Conservation (phyloP, 2,888 invertebrate genomes). For the Rosalia funebris region DNA sequence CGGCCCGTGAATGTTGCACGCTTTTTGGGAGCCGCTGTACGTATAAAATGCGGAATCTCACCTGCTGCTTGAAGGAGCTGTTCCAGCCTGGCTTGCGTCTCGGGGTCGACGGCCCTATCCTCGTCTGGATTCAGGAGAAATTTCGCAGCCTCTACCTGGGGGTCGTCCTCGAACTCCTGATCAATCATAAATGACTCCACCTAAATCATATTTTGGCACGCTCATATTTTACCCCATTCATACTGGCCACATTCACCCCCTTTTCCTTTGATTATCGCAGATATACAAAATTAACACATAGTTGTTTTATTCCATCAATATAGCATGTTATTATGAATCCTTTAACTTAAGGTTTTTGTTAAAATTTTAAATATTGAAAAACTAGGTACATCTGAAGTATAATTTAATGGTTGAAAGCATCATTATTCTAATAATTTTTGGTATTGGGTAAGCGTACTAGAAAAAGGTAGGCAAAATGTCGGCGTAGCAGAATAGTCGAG, state of each 20-base stretch:
- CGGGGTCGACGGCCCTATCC: constrained; percentile 80
- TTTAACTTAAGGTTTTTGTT: too few species aligned
- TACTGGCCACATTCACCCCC: constrained; percentile 16
- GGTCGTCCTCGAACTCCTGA: constrained; percentile 74
- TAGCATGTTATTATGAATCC: too few species aligned
- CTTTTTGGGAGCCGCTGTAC: background rate
- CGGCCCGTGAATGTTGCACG: too few species aligned
- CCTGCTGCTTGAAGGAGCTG: constrained; percentile 94
- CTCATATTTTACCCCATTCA: constrained; percentile 28
- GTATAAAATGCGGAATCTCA: constrained; percentile 53
- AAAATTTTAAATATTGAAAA: too few species aligned
- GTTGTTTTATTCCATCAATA: too few species aligned
- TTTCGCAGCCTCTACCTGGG: constrained; percentile 71
- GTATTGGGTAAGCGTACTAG: too few species aligned
- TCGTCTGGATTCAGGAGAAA: constrained; percentile 73
- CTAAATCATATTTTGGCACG: constrained; percentile 62
- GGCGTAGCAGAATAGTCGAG: too few species aligned
- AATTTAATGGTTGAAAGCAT: too few species aligned
- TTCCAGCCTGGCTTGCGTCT: constrained; percentile 90
- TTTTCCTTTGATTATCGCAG: background rate
- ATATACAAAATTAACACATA: too few species aligned
- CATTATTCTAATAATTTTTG: too few species aligned
- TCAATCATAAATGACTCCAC: constrained; percentile 79
- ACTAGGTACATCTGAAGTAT: too few species aligned
- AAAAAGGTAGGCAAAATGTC: too few species aligned